phyloP scores from a whole-genome alignment of 92 coral and sea anemone genomes.

The Phenganax subtilis region DNA sequence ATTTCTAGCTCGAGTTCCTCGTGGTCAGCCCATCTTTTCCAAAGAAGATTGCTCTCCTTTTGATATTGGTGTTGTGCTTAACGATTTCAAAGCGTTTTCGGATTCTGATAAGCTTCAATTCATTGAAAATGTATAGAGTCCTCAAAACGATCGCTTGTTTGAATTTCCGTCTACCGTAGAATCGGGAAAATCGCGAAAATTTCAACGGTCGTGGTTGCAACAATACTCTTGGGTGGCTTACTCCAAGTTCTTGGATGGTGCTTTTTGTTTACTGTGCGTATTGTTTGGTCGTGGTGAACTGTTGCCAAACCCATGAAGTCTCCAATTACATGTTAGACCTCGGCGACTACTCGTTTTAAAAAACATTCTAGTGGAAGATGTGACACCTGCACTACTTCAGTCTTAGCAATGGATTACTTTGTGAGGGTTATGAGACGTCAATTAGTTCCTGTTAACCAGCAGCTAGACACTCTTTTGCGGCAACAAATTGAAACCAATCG shows the following conservation, averaged over 20 bases:
- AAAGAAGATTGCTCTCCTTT: slow-evolving; percentile 32
- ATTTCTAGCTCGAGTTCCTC: not conserved
- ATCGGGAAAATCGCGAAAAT: slow-evolving; percentile 34
- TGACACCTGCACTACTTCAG: slow-evolving; percentile 39
- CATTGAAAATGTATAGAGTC: slow-evolving; percentile 33
- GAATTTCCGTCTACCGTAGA: slow-evolving; percentile 26
- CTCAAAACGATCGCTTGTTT: not conserved
- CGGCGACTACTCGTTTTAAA: slow-evolving; percentile 41
- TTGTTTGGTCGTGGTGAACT: slow-evolving; percentile 25
- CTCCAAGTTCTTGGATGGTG: slow-evolving; percentile 43
- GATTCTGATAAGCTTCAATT: slow-evolving; percentile 18
- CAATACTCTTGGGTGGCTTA: slow-evolving; percentile 43
- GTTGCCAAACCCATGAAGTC: slow-evolving; percentile 34
- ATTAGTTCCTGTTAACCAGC: no score
- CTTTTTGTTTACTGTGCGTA: slow-evolving; percentile 49
- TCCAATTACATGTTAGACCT: slow-evolving; percentile 39
- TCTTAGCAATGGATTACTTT: slow-evolving; percentile 38
- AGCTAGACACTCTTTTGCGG: no score
- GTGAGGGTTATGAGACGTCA: no score
- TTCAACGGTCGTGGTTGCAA: slow-evolving; percentile 27
- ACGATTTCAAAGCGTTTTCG: slow-evolving; percentile 9
- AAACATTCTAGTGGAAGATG: slow-evolving; percentile 43
- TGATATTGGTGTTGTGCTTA: slow-evolving; percentile 29
- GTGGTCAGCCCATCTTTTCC: not conserved
- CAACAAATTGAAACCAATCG: not conserved